Conservation (phyloP, 2,113 vertebrate species). For the Cyanistes caeruleus region DNA sequence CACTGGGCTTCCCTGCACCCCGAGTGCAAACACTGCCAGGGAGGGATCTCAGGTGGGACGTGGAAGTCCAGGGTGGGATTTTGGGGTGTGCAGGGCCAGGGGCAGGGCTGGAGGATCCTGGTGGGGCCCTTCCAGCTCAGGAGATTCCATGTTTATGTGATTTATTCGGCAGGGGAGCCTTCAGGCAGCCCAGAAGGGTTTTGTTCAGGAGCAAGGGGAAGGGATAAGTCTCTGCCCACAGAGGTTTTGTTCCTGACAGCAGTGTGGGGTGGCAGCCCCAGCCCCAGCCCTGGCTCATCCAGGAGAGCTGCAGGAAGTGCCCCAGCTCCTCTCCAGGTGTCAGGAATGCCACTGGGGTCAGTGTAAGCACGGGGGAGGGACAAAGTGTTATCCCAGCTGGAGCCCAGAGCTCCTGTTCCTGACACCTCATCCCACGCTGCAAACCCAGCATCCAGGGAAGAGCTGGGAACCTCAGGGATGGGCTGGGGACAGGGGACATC, state of each 20-base stretch:
- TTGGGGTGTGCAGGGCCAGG: neutral
- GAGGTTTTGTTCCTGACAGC: neutral
- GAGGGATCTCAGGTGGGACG: fast-evolving
- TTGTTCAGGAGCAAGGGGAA: neutral
- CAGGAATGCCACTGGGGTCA: neutral
- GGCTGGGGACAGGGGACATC: neutral
- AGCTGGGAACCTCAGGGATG: neutral
- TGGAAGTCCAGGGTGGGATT: neutral
- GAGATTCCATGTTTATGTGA: neutral
- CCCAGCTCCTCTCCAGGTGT: neutral
- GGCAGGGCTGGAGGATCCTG: neutral
- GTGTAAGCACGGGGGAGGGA: neutral
- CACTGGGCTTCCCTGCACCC: too few relatives aligned
- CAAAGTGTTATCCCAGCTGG: neutral
- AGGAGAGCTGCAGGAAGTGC: neutral
- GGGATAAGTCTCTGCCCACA: neutral
- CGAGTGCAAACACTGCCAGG: fast-evolving
- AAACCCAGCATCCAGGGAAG: neutral
- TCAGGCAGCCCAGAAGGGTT: neutral
- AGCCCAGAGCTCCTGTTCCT: neutral
- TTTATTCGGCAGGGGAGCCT: neutral
- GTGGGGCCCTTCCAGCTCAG: neutral
- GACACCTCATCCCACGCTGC: neutral
- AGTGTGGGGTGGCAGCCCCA: neutral
- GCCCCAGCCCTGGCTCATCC: neutral